Conservation (phyloP, 2,797 vertebrate species). For the Helarctos malayanus region DNA sequence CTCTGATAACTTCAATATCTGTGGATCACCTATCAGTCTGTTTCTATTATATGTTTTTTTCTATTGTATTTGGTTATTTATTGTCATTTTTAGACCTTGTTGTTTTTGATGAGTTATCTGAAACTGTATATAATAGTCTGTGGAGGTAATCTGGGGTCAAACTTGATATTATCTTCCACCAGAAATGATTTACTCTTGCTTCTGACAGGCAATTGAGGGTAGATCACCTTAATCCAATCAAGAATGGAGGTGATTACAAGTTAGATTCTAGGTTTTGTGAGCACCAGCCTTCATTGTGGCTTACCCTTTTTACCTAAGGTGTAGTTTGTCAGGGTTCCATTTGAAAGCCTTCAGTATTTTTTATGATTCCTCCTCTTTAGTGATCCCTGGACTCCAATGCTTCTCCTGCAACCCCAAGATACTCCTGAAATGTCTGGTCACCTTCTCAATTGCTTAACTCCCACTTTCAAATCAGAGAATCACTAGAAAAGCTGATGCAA, state of each 20-base stretch:
- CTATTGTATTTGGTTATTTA: neutral
- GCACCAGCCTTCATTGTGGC: neutral
- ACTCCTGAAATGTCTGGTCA: neutral
- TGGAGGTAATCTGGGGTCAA: neutral
- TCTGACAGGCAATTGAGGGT: neutral
- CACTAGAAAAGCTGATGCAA: neutral
- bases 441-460: neutral
- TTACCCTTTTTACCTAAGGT: neutral
- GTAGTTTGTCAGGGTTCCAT: neutral
- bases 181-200: neutral
- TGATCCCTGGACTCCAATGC: neutral
- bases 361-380: neutral
- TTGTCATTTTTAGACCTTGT: neutral
- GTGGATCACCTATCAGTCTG: neutral
- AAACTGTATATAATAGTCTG: neutral
- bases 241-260: neutral
- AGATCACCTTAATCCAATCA: neutral
- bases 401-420: neutral
- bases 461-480: neutral
- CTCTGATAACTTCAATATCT: neutral
- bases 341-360: neutral
- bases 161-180: neutral
- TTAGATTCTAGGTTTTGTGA: conserved; percentile 11
- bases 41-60: neutral
- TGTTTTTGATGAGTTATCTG: neutral